A percentile compares a stretch with the other conserved stretches of the same genome.
Evolutionary conservation across 2,113 vertebrate genomes (phyloP).

Genomic region (Saccopteryx bilineata): DNA sequence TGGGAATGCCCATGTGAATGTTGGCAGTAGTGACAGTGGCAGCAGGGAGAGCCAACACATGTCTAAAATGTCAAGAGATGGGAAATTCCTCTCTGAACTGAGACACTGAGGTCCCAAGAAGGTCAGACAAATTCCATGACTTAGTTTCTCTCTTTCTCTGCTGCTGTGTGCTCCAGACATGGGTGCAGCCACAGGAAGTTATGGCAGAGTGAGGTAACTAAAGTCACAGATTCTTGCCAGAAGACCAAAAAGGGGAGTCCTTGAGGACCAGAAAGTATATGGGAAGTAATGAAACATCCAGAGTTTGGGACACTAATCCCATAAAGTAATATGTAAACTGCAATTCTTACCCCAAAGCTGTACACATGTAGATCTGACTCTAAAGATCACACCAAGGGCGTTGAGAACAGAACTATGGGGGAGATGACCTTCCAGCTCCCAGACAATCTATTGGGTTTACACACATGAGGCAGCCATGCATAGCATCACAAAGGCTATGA

Average conservation of each 20-base stretch:
- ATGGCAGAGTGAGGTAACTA: background rate
- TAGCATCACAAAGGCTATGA: background rate
- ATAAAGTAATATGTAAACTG: background rate
- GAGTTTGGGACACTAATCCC: background rate
- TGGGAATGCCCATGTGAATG: background rate
- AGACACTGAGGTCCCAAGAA: background rate
- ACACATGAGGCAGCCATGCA: background rate
- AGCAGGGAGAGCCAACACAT: background rate
- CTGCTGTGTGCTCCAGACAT: background rate
- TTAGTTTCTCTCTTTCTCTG: background rate
- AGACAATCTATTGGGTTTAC: background rate
- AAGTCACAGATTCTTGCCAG: background rate
- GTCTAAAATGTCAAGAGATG: background rate
- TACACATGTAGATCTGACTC: background rate
- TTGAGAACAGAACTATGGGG: background rate
- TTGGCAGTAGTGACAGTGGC: background rate
- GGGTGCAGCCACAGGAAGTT: background rate
- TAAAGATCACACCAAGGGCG: background rate
- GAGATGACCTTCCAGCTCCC: background rate
- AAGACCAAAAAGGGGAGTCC: background rate
- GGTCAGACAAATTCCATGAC: background rate
- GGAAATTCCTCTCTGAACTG: background rate
- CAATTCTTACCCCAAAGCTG: background rate
- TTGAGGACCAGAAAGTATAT: background rate
- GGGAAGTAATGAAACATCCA: background rate